phyloP scores from a whole-genome alignment of 1,140 invertebrate genomes.

The Aphis gossypii region DNA sequence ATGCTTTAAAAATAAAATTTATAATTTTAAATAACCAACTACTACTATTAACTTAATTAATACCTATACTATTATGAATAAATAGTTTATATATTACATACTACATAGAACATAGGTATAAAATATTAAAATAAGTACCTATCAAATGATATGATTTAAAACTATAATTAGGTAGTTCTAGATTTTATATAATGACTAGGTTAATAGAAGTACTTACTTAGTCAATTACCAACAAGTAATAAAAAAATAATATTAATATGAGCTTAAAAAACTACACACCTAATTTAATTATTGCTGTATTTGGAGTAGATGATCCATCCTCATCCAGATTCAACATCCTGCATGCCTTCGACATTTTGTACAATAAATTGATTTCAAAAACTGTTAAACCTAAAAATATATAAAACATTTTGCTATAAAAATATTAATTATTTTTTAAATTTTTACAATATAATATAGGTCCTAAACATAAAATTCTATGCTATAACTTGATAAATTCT shows the following conservation, averaged over 20 bases:
- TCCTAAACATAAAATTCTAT: not conserved
- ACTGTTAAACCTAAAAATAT: slow-evolving; percentile 8
- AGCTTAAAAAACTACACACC: not conserved
- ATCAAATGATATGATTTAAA: too few relatives aligned
- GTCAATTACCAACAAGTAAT: not conserved
- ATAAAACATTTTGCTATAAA: not conserved
- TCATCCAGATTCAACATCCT: slow-evolving; percentile 52
- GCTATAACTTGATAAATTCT: not conserved
- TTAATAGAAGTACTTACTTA: not conserved
- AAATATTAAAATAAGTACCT: too few relatives aligned
- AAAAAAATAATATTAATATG: too few relatives aligned
- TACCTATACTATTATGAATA: too few relatives aligned
- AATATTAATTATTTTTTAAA: not conserved
- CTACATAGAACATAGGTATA: too few relatives aligned
- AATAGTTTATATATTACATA: too few relatives aligned
- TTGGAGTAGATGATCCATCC: slow-evolving; percentile 50
- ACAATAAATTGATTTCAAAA: not conserved
- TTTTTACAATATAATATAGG: not conserved
- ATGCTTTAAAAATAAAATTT: too few relatives aligned
- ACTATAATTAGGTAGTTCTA: too few relatives aligned
- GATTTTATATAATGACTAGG: not conserved
- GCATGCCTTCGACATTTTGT: slow-evolving; percentile 50
- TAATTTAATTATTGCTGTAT: slow-evolving; percentile 56
- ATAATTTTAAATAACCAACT: too few relatives aligned
- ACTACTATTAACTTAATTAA: too few relatives aligned